Base-by-base conservation (phyloP, 2,113 vertebrate species). In the Antidorcas marsupialis region DNA sequence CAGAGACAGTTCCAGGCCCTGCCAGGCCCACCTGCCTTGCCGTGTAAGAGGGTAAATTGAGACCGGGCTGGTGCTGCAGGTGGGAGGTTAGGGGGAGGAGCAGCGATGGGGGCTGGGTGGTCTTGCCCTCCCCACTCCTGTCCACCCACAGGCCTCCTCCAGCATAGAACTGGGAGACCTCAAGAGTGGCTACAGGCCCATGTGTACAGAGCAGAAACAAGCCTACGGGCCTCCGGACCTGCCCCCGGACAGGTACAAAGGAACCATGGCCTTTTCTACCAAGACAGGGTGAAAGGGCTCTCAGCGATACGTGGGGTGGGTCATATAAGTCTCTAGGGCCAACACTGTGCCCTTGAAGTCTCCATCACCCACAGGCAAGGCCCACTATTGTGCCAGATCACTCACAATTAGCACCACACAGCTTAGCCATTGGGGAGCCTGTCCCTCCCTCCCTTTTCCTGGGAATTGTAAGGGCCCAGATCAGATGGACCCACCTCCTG, bases 1-100 rank as follows among this genome's bases (percentile, higher is more conserved):
- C 78, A 33, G 89, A 94, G n/a, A 36, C 92, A 97, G 27, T 98
- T 98, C 53, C 95, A 89, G 81, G 98, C 88, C 11, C 74, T 81
- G 45, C 59, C 33, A 0, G 64, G 94, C 47, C 62, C 91, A 21
- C 98, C 94, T 2, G 90, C 94, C 92, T 60, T 59, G 55, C 96
- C 91, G 78, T 98, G 86, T 95, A 95, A 91, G 55, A 96, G 82
- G 97, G 98, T 98, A 97, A 98, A 85, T 76, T 4, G 6, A 91
- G 76, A 88, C 85, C 6, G 3, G 55, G 28, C 55, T 27, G 71
- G 25, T 47, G 15, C 21, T 3, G 25, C 59, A 5, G 59, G 88
- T 16, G 17, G 21, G 15, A 53, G 59, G 11, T 33, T 10, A 19
- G 11, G 50, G 19, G 50, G 79, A 23, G 50, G 33, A 83, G 50